Percentiles rank a stretch among this genome's conserved stretches.
Conservation (phyloP, 2,797 vertebrate species). For the Phalanger gymnotis region DNA sequence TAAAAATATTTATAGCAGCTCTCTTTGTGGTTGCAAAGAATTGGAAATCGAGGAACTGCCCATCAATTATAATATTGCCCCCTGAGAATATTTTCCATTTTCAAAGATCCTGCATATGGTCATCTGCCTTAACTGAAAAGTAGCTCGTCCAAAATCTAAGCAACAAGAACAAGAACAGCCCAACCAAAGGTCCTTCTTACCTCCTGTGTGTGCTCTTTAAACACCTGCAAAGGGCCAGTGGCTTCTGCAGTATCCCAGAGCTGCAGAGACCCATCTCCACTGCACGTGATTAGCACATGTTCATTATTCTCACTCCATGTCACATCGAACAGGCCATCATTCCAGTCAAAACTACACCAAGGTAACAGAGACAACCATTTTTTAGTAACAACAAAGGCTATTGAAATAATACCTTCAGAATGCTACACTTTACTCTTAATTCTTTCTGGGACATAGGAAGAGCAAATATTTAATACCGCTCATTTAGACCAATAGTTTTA, state of each 20-base stretch:
- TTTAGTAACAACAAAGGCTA: slow-evolving; percentile 8
- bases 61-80: not conserved
- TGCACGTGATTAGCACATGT: slow-evolving; percentile 91
- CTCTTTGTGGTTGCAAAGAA: not conserved
- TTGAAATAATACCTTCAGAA: slow-evolving; percentile 7
- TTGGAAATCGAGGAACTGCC: not conserved
- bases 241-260: slow-evolving; percentile 94
- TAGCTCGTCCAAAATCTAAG: slow-evolving; percentile 45
- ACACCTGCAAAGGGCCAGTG: slow-evolving; percentile 89
- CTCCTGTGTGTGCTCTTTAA: slow-evolving; percentile 94
- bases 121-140: not conserved
- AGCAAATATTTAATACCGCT: slow-evolving; percentile 16
- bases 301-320: slow-evolving; percentile 97
- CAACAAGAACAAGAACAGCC: not conserved
- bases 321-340: slow-evolving; percentile 94
- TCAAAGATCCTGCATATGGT: not conserved
- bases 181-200: slow-evolving; percentile 77
- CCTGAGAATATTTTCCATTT: not conserved
- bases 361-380: slow-evolving; percentile 52
- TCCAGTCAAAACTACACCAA: slow-evolving; percentile 92
- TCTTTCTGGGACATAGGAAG: not conserved
- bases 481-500: slow-evolving; percentile 18
- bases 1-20: not conserved
- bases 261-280: slow-evolving; percentile 96
- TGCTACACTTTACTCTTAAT: not conserved